A percentile compares a stretch with the other conserved stretches of the same genome.
These are phyloP conservation scores for Cherax destructor DNA, from an alignment of 1,140 invertebrate genomes.

Conservation along the genomic window DNA sequence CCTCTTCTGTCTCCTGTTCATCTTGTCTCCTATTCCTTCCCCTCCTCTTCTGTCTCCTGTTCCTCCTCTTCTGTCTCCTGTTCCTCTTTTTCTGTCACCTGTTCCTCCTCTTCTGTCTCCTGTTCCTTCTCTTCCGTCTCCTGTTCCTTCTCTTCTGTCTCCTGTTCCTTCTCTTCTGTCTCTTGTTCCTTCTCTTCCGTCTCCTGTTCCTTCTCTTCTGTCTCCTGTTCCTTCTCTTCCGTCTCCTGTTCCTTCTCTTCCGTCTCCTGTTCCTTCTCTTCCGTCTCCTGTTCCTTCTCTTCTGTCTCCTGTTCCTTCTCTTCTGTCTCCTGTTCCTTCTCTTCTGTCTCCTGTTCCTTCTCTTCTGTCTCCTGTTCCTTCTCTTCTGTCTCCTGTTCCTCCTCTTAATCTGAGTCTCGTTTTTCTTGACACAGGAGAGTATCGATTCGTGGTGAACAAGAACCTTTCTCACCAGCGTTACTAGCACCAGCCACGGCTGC, in stretches of 20 bases:
- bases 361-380: neutral
- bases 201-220: too few relatives aligned
- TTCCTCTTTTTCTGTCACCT: neutral
- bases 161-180: neutral
- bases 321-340: neutral
- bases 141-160: neutral
- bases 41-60: neutral
- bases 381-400: neutral
- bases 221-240: neutral
- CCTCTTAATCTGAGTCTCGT: too few relatives aligned
- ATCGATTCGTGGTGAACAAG: conserved; percentile 44
- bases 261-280: neutral
- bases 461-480: conserved; percentile 18
- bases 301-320: neutral
- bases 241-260: neutral
- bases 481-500: neutral
- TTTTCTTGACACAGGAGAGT: neutral
- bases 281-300: neutral
- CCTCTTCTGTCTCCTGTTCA: too few relatives aligned
- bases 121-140: neutral
- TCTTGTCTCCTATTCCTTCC: neutral
- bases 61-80: neutral
- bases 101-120: neutral
- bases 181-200: neutral
- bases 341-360: neutral